Conservation (phyloP, 2,888 invertebrate genomes). For the Diarsia rubi region DNA sequence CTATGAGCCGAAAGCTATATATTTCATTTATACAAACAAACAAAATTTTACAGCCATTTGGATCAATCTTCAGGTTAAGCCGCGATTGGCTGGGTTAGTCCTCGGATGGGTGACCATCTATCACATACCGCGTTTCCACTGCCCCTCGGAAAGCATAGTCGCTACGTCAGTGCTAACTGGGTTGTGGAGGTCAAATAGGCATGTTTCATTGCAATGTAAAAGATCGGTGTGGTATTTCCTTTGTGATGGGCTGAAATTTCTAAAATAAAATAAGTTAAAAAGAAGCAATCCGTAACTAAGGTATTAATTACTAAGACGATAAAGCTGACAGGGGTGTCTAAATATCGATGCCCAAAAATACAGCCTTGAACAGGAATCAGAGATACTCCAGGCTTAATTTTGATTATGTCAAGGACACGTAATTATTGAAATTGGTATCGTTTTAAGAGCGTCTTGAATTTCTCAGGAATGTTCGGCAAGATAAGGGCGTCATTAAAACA, state of each 20-base stretch:
- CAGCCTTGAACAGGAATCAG: constrained; percentile 35
- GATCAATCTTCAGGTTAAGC: too few species aligned
- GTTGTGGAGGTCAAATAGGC: too few species aligned
- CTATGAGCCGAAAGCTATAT: neutral
- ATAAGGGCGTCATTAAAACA: constrained; percentile 71
- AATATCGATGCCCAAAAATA: constrained; percentile 17
- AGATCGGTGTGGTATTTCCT: neutral
- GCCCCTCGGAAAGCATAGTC: too few species aligned
- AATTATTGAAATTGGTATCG: constrained; percentile 69
- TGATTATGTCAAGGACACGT: constrained; percentile 62
- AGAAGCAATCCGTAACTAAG: neutral
- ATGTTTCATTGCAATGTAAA: too few species aligned
- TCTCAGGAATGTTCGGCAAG: constrained; percentile 60
- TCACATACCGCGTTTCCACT: too few species aligned
- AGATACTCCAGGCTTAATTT: constrained; percentile 53
- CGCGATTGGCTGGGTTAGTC: too few species aligned
- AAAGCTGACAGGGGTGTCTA: neutral
- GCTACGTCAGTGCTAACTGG: too few species aligned
- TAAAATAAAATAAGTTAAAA: neutral
- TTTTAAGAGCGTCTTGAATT: constrained; percentile 66
- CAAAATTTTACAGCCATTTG: too few species aligned
- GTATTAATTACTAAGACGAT: constrained; percentile 7
- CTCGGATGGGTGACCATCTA: too few species aligned
- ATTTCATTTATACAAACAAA: neutral
- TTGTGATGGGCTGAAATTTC: too few species aligned